Base-by-base conservation (phyloP, 1,140 invertebrate genomes). In the Caenorhabditis latens region DNA sequence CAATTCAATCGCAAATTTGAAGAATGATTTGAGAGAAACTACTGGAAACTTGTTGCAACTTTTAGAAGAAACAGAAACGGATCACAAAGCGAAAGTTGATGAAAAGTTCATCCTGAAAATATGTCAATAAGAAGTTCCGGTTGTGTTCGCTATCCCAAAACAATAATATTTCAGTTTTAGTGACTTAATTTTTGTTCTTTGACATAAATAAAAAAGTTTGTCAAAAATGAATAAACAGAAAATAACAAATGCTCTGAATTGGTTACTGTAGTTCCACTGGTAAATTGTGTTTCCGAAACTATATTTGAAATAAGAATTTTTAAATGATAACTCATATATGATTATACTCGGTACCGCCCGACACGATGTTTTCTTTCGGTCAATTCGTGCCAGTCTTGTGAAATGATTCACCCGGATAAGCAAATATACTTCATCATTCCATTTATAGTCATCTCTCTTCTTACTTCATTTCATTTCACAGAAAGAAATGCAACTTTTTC, bases 301-400 rank as follows among this genome's bases (percentile, higher is more conserved):
- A 6, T 21, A n/a, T 61, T 71, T 42, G 19, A 71, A 71, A 71
- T 46, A 14, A 43, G 65, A 19, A 71, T 79, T 21, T 53, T 4
- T 79, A 24, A 79, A 53, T 24, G 1, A 79, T 14, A 50, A 79
- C 71, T 79, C 71, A 79, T 32, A 42, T 40, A 40, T n/a, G 19
- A 75, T 48, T 75, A 67, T 42, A 79, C 71, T 50, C 14, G 71
- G 71, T 79, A 79, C 71, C 46, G n/a, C 11, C 46, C 43, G 46
- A 79, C 46, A 79, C 71, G n/a, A 71, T 71, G 67, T 71, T 79
- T 79, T 42, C 71, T 42, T 46, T 79, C 71, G 53, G 14, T 43
- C 71, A 50, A 79, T 79, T 79, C 71, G 71, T 79, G 71, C 71
- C 71, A 79, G 71, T 79, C 71, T 24, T 24, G 43, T 50, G 21